A percentile compares a stretch with the other conserved stretches of the same genome.
phyloP scores from a whole-genome alignment of 2,113 vertebrate species.

The Gasterosteus aculeatus region DNA sequence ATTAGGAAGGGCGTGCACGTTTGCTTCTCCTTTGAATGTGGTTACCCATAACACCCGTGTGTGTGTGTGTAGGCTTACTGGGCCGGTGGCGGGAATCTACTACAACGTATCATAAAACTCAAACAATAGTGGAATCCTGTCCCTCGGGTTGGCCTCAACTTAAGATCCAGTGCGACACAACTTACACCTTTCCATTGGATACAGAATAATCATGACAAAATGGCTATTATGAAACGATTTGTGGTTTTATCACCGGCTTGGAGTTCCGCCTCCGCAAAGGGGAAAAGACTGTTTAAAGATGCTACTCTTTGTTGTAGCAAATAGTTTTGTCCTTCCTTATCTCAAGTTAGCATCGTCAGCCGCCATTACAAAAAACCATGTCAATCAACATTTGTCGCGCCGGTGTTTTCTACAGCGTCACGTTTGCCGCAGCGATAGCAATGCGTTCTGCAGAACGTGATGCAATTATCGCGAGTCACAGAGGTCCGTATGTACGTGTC shows the following conservation, averaged over 20 bases:
- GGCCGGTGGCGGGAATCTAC: neutral
- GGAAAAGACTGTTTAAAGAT: slow-evolving; percentile 56
- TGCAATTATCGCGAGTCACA: neutral
- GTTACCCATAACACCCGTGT: neutral
- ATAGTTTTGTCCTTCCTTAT: slow-evolving; percentile 61
- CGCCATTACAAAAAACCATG: slow-evolving; percentile 39
- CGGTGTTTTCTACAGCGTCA: slow-evolving; percentile 10
- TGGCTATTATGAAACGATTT: neutral
- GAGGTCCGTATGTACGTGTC: neutral
- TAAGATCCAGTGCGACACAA: neutral
- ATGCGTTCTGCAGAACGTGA: slow-evolving; percentile 3
- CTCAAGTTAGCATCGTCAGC: slow-evolving; percentile 52
- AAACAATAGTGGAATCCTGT: neutral
- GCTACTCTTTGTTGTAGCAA: slow-evolving; percentile 48
- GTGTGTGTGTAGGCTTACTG: neutral
- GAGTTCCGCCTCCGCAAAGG: slow-evolving; percentile 36
- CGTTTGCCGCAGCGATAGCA: neutral
- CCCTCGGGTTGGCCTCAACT: neutral
- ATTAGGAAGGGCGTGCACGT: neutral
- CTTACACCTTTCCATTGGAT: neutral
- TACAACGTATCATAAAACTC: neutral
- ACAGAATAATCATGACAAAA: neutral
- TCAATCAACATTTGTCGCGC: slow-evolving; percentile 35
- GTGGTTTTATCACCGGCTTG: slow-evolving; percentile 55
- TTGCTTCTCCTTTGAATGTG: too few relatives aligned